Evolutionary conservation across 2,888 invertebrate species (phyloP).

Genomic region (Hesperia comma): DNA sequence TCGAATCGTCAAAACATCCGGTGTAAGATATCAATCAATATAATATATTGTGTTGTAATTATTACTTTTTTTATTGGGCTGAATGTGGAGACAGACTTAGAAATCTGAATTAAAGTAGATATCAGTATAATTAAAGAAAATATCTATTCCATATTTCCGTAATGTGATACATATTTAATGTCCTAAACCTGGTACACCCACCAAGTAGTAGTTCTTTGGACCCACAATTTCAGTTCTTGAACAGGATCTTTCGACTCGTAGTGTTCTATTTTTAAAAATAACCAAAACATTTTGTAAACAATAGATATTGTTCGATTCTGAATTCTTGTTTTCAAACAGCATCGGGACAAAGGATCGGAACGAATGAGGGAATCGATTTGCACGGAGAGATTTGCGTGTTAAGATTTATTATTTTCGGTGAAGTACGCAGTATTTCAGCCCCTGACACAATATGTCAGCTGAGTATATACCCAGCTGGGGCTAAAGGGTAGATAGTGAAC

Average conservation of each 20-base stretch:
- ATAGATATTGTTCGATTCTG: conserved; percentile 1
- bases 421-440: conserved; percentile 35
- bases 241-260: neutral
- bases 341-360: conserved; percentile 25
- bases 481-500: neutral
- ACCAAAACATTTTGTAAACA: neutral
- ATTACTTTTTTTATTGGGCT: too few relatives aligned
- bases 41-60: too few relatives aligned
- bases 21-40: too few relatives aligned
- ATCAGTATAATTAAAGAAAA: too few relatives aligned
- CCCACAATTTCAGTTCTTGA: too few relatives aligned
- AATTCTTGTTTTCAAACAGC: neutral
- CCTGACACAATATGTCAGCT: conserved; percentile 21
- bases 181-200: too few relatives aligned
- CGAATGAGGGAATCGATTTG: conserved; percentile 40
- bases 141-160: too few relatives aligned
- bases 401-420: conserved; percentile 41
- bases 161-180: too few relatives aligned
- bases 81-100: too few relatives aligned
- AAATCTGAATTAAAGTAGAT: too few relatives aligned
- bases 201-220: too few relatives aligned
- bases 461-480: neutral
- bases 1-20: too few relatives aligned
- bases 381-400: conserved; percentile 39
- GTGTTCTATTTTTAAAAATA: neutral